phyloP scores from a whole-genome alignment of 2,113 vertebrate genomes.

The Macquaria australasica region DNA sequence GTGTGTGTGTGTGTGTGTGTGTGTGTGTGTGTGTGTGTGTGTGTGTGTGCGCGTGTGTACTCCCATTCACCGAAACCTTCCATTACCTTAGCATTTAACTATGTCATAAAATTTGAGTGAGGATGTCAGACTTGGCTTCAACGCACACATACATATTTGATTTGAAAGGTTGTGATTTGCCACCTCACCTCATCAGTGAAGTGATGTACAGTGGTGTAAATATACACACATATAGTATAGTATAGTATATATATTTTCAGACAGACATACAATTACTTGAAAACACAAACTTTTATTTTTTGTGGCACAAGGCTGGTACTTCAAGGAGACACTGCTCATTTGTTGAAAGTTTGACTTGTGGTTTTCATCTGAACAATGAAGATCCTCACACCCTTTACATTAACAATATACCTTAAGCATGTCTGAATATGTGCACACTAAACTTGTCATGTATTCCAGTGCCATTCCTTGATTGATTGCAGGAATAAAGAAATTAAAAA shows the following conservation, averaged over 20 bases:
- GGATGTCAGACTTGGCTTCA: slow-evolving; percentile 20
- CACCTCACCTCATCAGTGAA: neutral
- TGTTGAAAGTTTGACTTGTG: too few relatives aligned
- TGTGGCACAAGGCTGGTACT: neutral
- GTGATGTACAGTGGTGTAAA: too few relatives aligned
- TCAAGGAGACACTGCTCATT: neutral
- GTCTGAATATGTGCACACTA: neutral
- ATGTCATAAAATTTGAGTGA: slow-evolving; percentile 24
- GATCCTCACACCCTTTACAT: neutral
- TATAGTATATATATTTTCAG: too few relatives aligned
- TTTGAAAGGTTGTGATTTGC: slow-evolving; percentile 14
- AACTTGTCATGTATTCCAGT: neutral
- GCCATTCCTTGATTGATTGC: neutral
- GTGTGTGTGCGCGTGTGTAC: neutral
- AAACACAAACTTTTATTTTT: neutral
- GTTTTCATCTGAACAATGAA: neutral
- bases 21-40: slow-evolving; percentile 8
- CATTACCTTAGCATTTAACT: slow-evolving; percentile 29
- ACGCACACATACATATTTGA: neutral
- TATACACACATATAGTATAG: too few relatives aligned
- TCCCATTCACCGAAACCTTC: slow-evolving; percentile 12
- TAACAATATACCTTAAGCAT: neutral
- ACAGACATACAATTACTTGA: neutral
- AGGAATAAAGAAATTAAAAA: neutral
- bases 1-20: slow-evolving; percentile 5